Evolutionary conservation across 2,888 invertebrate genomes (phyloP).

Genomic region (Spodoptera littoralis): DNA sequence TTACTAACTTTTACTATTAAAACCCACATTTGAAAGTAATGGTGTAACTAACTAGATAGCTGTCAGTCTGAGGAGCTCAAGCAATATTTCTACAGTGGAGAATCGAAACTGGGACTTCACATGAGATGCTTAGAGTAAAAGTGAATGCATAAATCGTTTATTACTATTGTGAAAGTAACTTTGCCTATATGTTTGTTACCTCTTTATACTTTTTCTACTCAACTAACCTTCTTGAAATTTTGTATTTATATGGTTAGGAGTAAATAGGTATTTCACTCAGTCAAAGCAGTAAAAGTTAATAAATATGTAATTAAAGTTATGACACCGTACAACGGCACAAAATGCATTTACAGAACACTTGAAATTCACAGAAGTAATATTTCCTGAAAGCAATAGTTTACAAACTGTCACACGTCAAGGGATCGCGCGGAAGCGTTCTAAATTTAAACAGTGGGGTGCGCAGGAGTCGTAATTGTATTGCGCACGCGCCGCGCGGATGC

Average conservation of each 20-base stretch:
- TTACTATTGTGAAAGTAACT: too few relatives aligned
- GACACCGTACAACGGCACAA: conserved; percentile 2
- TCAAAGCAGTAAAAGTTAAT: not conserved
- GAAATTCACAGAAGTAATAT: conserved; percentile 22
- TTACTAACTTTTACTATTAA: conserved; percentile 56
- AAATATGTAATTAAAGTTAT: conserved; percentile 1
- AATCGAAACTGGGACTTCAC: too few relatives aligned
- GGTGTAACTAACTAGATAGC: conserved; percentile 26
- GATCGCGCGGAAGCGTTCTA: conserved; percentile 71
- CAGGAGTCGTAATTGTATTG: conserved; percentile 62
- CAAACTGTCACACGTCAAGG: conserved; percentile 57
- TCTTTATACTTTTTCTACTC: too few relatives aligned
- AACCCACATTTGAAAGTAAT: conserved; percentile 45
- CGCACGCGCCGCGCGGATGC: conserved; percentile 74
- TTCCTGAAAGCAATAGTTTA: conserved; percentile 61
- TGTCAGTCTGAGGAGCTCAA: not conserved
- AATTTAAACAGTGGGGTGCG: conserved; percentile 65
- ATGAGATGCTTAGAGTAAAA: too few relatives aligned
- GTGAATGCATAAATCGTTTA: too few relatives aligned
- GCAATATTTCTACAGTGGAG: too few relatives aligned
- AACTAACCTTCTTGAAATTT: too few relatives aligned
- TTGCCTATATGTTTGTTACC: too few relatives aligned
- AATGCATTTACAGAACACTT: conserved; percentile 2
- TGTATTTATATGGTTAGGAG: too few relatives aligned
- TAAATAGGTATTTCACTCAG: too few relatives aligned